A percentile compares a stretch with the other conserved stretches of the same genome.
These are phyloP conservation scores for Tetragnatha montana DNA, from an alignment of 2,888 invertebrate species.

Conservation along the genomic window DNA sequence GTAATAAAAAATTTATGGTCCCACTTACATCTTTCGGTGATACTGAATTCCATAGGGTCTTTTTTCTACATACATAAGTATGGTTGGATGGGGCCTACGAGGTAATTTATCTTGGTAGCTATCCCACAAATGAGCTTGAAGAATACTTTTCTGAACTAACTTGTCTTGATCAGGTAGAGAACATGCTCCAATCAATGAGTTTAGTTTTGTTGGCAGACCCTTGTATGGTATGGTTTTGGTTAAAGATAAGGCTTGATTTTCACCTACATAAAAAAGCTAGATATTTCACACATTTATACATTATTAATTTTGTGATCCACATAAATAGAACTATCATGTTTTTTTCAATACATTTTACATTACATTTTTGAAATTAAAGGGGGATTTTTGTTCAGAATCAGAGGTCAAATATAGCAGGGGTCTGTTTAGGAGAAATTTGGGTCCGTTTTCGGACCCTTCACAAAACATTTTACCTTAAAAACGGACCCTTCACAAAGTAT, in stretches of 20 bases:
- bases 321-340: background rate
- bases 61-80: slow-evolving; percentile 84
- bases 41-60: slow-evolving; percentile 86
- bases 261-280: slow-evolving; percentile 81
- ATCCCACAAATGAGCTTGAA: slow-evolving; percentile 79
- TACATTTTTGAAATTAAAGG: background rate
- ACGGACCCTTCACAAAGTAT: too few species aligned
- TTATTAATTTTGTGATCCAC: background rate
- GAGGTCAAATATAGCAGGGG: too few species aligned
- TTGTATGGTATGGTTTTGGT: slow-evolving; percentile 81
- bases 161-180: slow-evolving; percentile 72
- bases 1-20: background rate
- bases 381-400: background rate
- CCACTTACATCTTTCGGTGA: slow-evolving; percentile 82
- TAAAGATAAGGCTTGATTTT: slow-evolving; percentile 86
- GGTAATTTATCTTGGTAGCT: slow-evolving; percentile 87
- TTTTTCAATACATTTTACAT: background rate
- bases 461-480: too few species aligned
- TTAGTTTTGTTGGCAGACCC: slow-evolving; percentile 74
- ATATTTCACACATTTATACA: background rate
- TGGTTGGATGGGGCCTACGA: slow-evolving; percentile 82
- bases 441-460: too few species aligned
- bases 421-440: too few species aligned
- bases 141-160: slow-evolving; percentile 73
- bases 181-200: slow-evolving; percentile 69